Evolutionary conservation across 2,888 invertebrate genomes (phyloP).

Genomic region (Uloborus plumipes): DNA sequence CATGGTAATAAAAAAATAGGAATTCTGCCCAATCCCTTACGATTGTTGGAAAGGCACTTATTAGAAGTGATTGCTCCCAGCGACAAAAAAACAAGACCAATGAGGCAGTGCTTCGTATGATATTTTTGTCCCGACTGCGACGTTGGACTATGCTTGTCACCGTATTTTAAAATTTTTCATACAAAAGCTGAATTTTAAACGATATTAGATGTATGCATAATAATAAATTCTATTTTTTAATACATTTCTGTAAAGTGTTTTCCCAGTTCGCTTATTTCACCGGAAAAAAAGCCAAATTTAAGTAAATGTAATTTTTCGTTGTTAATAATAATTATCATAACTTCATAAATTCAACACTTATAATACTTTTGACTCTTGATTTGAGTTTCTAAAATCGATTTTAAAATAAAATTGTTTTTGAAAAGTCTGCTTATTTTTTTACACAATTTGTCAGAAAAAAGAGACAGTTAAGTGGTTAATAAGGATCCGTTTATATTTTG

Average conservation of each 20-base stretch:
- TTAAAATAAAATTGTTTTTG: slow-evolving; percentile 17
- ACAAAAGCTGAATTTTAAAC: slow-evolving; percentile 10
- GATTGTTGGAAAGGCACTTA: slow-evolving; percentile 30
- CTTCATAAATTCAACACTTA: slow-evolving; percentile 18
- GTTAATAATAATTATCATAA: slow-evolving; percentile 8
- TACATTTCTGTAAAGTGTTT: slow-evolving; percentile 18
- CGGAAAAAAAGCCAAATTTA: slow-evolving; percentile 28
- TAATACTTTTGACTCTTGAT: slow-evolving; percentile 20
- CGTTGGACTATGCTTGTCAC: slow-evolving; percentile 8
- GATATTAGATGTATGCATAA: slow-evolving; percentile 14
- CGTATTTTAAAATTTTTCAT: slow-evolving; percentile 14
- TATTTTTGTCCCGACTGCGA: slow-evolving; percentile 18
- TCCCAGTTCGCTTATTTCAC: slow-evolving; percentile 12
- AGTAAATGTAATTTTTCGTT: slow-evolving; percentile 18
- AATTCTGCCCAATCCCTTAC: slow-evolving; percentile 6
- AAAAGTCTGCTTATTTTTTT: slow-evolving; percentile 23
- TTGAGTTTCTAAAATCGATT: slow-evolving; percentile 20
- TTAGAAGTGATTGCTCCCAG: slow-evolving; percentile 25
- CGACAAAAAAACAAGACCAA: slow-evolving; percentile 11
- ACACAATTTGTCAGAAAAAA: slow-evolving; percentile 24
- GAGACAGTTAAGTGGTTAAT: slow-evolving; percentile 21
- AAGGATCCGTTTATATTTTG: too few relatives aligned
- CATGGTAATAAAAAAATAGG: slow-evolving; percentile 19
- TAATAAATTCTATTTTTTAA: slow-evolving; percentile 7
- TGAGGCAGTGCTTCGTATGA: slow-evolving; percentile 21